These are phyloP conservation scores for Lasioglossum morio DNA, from an alignment of 2,888 invertebrate genomes.

Conservation along the genomic window DNA sequence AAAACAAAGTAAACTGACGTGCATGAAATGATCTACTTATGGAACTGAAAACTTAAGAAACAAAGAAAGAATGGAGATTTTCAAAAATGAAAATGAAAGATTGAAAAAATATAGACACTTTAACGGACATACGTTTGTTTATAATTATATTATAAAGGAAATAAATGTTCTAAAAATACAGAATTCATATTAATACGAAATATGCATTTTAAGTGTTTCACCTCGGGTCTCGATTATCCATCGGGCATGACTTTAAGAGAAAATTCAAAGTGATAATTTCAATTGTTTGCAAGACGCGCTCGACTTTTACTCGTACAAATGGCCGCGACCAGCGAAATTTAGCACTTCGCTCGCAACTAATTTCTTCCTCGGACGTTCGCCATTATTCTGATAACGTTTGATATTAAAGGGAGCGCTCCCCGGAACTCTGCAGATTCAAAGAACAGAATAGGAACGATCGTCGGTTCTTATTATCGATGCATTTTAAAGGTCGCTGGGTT, in stretches of 20 bases:
- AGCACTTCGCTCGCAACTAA: not conserved
- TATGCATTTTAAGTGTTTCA: too few relatives aligned
- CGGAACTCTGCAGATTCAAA: conserved; percentile 33
- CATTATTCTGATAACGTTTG: conserved; percentile 17
- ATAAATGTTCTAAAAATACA: too few relatives aligned
- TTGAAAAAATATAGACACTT: too few relatives aligned
- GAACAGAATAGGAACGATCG: conserved; percentile 33
- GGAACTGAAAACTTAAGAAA: too few relatives aligned
- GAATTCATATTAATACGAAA: too few relatives aligned
- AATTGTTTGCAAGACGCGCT: not conserved
- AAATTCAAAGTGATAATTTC: not conserved
- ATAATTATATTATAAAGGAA: too few relatives aligned
- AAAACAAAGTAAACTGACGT: too few relatives aligned
- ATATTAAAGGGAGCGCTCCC: conserved; percentile 23
- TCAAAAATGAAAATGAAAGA: too few relatives aligned
- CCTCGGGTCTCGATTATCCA: too few relatives aligned
- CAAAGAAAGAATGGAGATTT: too few relatives aligned
- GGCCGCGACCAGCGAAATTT: not conserved
- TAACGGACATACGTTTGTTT: too few relatives aligned
- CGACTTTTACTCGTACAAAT: not conserved
- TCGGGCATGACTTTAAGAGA: not conserved
- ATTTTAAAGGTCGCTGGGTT: conserved; percentile 39
- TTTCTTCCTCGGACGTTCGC: not conserved
- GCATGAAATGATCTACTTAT: too few relatives aligned
- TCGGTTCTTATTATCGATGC: conserved; percentile 40